Base-by-base conservation (phyloP, 2,888 invertebrate species). In the Pollenia griseotomentosa region DNA sequence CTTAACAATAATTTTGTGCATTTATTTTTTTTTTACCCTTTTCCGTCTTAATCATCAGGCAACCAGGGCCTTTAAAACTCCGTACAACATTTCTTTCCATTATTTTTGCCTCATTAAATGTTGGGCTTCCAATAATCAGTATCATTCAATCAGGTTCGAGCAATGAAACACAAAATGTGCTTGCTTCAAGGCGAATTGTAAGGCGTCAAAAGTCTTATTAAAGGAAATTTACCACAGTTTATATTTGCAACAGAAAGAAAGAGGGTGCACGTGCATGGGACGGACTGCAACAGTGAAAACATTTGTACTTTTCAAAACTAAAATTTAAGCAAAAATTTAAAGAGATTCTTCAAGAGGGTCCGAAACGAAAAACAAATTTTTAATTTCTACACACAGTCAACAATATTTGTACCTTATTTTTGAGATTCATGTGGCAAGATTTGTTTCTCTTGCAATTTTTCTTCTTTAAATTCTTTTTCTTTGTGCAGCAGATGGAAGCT, bases 181-280 rank as follows among this genome's bases (percentile, higher is more conserved):
- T 33, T 23, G 77, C 84, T 77, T 74, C 23, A 48, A 82, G 87
- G 87, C 78, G 55, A 81, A 84, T 90, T 89, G 88, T 88, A 89
- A 91, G 91, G 91, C 91, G 91, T 91, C 91, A 91, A 91, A 91
- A 91, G 90, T 90, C 91, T 91, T 91, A 91, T 91, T 91, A 91
- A 91, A 90, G 90, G 90, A 91, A 91, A 91, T 91, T 91, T 91
- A 90, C 90, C 89, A 90, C 89, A 74, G 65, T 83, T 82, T 81
- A 86, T 74, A 86, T 75, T 73, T 68, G 46, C 51, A 66, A 59
- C 42, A 61, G 14, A 57, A 71, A 71, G 42, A 16, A 68, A 63
- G 2, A 33, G n/a, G 23, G 11, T 16, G 6, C 33, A 14, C 14
- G 6, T 65, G 12, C 77, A 77, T 51, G 33, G 33, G 33, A 33